Percentiles rank a stretch among this genome's conserved stretches.
These are phyloP conservation scores for Pseudocheirus occidentalis DNA, from an alignment of 2,797 vertebrate genomes.

Conservation along the genomic window DNA sequence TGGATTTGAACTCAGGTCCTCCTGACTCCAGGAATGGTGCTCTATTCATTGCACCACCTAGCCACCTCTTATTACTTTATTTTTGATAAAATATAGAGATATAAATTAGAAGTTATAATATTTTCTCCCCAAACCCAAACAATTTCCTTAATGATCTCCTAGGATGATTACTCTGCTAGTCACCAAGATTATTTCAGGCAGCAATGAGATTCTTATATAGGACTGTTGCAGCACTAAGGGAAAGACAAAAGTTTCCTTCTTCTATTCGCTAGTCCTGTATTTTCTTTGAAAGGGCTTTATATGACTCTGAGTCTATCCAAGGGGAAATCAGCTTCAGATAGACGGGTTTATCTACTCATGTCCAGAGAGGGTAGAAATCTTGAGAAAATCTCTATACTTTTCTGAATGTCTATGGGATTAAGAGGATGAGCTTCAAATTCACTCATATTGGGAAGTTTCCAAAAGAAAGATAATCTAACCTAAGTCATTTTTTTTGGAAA, in stretches of 20 bases:
- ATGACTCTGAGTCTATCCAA: background rate
- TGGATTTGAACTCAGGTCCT: too few relatives aligned
- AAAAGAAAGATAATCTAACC: background rate
- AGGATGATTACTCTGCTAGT: background rate
- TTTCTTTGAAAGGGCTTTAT: background rate
- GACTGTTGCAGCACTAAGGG: background rate
- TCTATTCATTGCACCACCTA: too few relatives aligned
- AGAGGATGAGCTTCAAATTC: background rate
- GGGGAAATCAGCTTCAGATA: background rate
- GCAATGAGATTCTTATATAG: background rate
- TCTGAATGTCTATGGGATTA: background rate
- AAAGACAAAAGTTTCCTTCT: background rate
- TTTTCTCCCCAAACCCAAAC: background rate
- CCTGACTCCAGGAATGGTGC: too few relatives aligned
- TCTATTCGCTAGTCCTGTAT: background rate
- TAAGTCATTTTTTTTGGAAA: background rate
- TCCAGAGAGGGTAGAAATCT: background rate
- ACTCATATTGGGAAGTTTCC: background rate
- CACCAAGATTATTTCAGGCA: background rate
- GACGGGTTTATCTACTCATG: background rate
- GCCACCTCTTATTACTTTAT: background rate
- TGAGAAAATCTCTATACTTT: background rate
- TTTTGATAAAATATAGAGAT: background rate
- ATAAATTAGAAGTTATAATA: background rate
- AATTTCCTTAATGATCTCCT: background rate